Evolutionary conservation across 2,797 vertebrate genomes (phyloP), one percentile per base, ranked within the genome.

Genomic region (Rhinoraja longicauda): DNA sequence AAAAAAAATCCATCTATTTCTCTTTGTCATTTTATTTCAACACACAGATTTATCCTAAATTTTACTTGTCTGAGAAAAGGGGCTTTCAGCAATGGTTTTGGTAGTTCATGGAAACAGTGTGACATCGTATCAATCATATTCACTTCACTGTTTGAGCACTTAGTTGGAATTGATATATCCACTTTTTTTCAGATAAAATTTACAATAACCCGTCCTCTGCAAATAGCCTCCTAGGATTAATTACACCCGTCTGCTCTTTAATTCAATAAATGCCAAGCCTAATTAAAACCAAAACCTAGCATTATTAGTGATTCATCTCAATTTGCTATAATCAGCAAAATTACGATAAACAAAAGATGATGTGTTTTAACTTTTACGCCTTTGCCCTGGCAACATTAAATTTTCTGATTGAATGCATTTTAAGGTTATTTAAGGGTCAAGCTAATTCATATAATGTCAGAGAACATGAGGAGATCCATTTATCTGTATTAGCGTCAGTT

Each of bases 121-220:
- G 62, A 3, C 17, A 36, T 72, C 73, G 45, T 73, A 15, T 91
- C 72, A 72, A 73, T 73, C 36, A 91, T 75, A 57, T 92, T 72
- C 70, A 53, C 24, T 67, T n/a, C 36, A 75, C 45, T 53, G 10
- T 57, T 92, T 73, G 29, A 21, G 12, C 3, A 73, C 67, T 91
- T 90, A 32, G n/a, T 70, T 24, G 12, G 39, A 92, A 92, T 26
- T 92, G 13, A 92, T 57, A 70, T 39, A 26, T 92, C 72, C 45
- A 75, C 72, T 75, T 92, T 90, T 90, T 70, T 91, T 45, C 90
- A 75, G 29, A 53, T 92, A 75, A 72, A 75, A 75, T 92, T 92
- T 75, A 53, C 24, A 73, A 9, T 75, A 39, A 29, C 70, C 53
- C 39, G 53, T 75, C 72, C 13, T 88, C n/a, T 45, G 24, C 39